Evolutionary conservation across 2,113 vertebrate genomes (phyloP).

Genomic region (Balaeniceps rex): DNA sequence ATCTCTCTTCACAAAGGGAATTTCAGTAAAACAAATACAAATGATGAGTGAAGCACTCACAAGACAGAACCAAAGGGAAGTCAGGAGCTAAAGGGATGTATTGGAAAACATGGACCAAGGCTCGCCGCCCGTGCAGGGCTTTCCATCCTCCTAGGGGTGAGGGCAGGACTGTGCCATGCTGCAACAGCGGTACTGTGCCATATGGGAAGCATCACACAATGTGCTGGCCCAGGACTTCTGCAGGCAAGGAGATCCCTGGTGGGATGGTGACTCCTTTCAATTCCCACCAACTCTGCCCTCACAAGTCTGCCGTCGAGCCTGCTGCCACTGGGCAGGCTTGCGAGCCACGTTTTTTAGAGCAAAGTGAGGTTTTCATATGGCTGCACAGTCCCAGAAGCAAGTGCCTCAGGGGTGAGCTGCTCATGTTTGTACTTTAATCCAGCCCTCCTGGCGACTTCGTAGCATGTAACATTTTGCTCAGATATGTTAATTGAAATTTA

Average conservation of each 20-base stretch:
- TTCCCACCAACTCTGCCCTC: not conserved
- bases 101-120: not conserved
- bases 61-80: not conserved
- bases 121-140: rapidly evolving
- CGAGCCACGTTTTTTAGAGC: not conserved
- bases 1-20: not conserved
- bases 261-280: not conserved
- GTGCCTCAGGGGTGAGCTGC: not conserved
- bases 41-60: not conserved
- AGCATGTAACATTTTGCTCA: not conserved
- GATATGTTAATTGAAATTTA: conserved; percentile 48
- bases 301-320: rapidly evolving
- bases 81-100: not conserved
- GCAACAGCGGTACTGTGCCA: not conserved
- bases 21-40: not conserved
- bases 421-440: not conserved
- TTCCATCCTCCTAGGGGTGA: not conserved
- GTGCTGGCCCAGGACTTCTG: not conserved
- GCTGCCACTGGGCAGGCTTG: rapidly evolving
- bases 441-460: not conserved
- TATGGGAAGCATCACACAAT: rapidly evolving
- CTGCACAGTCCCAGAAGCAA: not conserved
- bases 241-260: not conserved
- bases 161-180: rapidly evolving
- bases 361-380: not conserved